Evolutionary conservation across 2,888 invertebrate genomes (phyloP), one percentile per base, ranked within the genome.

Genomic region (Sphecodes monilicornis): DNA sequence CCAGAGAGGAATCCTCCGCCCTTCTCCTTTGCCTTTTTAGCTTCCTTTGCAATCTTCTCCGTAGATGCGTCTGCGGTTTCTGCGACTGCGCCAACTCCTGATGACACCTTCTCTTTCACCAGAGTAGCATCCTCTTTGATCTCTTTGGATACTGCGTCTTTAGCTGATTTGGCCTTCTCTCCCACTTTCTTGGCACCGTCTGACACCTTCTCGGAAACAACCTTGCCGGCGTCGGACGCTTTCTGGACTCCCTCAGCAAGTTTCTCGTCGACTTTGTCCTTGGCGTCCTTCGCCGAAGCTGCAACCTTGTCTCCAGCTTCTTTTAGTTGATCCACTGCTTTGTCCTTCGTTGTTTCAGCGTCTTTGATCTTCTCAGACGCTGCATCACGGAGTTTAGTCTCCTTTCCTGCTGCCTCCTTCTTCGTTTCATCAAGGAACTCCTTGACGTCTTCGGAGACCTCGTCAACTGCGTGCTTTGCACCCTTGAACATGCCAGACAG

Each of bases 61-160:
- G 96, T 96, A 0, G 93, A 95, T 95, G 57, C 95, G 95, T 90
- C 95, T 95, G 36, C 95, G 95, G 91, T 95, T 95, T 95, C 96
- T 95, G 6, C 95, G 95, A 90, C 95, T 0, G 80, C 70, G 5
- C 29, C 84, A 3, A 70, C 57, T 5, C 74, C 84, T 0, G 70
- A 76, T 36, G 76, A 60, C 4, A 84, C 72, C 78, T 90, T 90
- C 5, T 75, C 91, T 80, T 68, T 90, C 60, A 32, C 73, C n/a
- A 70, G 90, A 57, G 90, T 88, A 0, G 91, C 88, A 1, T 90
- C 95, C 94, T 92, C 82, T 6, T 75, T 75, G 0, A 71, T 29
- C 95, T 95, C 18, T 95, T 95, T 54, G 54, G 95, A 76, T 74
- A 87, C 74, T 3, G 75, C 79, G 22, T 90, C 85, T n/a, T 86